These are phyloP conservation scores for Neopipo cinnamomea DNA, from an alignment of 2,113 vertebrate species.

Conservation along the genomic window DNA sequence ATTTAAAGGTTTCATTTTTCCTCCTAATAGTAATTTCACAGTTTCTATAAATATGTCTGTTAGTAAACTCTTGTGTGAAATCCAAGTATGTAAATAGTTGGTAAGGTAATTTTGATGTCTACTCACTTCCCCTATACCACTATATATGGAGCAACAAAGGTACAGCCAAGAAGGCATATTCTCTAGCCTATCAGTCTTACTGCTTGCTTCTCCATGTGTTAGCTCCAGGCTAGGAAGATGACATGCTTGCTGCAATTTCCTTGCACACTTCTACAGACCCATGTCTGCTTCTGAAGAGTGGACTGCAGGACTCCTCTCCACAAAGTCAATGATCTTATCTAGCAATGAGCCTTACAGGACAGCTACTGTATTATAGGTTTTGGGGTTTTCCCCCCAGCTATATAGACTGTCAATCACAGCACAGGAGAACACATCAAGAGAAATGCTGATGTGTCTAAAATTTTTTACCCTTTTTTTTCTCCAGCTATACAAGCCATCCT, in stretches of 20 bases:
- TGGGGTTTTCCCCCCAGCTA: neutral
- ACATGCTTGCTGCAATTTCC: neutral
- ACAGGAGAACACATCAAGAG: neutral
- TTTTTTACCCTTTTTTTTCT: neutral
- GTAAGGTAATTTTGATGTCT: neutral
- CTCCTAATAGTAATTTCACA: neutral
- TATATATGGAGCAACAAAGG: neutral
- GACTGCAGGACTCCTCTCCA: neutral
- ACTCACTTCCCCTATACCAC: neutral
- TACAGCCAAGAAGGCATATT: neutral
- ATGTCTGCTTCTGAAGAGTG: neutral
- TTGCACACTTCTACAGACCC: neutral
- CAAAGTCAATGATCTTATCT: neutral
- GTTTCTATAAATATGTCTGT: neutral
- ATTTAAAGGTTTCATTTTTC: neutral
- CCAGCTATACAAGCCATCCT: neutral
- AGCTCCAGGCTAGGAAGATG: neutral
- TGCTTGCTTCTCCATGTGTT: neutral
- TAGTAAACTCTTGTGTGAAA: neutral
- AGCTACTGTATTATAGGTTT: neutral
- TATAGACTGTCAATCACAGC: neutral
- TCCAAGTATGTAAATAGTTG: neutral
- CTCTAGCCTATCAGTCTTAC: neutral
- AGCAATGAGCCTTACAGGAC: neutral
- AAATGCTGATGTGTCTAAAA: neutral